phyloP scores from a whole-genome alignment of 2,888 invertebrate genomes.

The Ennomos quercinarius region DNA sequence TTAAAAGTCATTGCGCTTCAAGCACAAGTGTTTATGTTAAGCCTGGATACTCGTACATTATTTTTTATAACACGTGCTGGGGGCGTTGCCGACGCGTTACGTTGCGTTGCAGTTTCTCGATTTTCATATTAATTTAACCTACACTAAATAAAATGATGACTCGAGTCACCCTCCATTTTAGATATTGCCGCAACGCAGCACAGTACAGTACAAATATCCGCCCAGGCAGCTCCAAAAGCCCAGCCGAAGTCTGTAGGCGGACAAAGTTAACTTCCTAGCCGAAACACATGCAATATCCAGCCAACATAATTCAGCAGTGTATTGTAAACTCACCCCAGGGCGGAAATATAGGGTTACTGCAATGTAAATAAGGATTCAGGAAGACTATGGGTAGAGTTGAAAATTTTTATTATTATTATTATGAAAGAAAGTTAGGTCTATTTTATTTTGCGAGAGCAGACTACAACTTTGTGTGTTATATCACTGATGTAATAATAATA shows the following conservation, averaged over 20 bases:
- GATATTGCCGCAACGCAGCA: not conserved
- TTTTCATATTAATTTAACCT: no score
- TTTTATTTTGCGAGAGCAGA: not conserved
- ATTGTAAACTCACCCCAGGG: slow-evolving; percentile 30
- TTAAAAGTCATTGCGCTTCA: no score
- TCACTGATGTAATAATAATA: no score
- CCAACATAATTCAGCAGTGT: slow-evolving; percentile 43
- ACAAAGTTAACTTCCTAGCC: slow-evolving; percentile 36
- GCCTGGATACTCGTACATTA: no score
- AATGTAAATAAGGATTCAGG: slow-evolving; percentile 5
- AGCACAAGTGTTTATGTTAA: no score
- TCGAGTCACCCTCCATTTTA: no score
- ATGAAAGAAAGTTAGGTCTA: not conserved
- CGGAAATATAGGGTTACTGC: slow-evolving; percentile 20
- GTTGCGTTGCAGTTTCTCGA: no score
- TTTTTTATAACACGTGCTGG: no score
- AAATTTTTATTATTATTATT: slow-evolving; percentile 5
- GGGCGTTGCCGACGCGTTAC: no score
- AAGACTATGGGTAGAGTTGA: not conserved
- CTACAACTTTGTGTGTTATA: no score
- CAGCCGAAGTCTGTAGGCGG: slow-evolving; percentile 7
- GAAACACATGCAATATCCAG: slow-evolving; percentile 44
- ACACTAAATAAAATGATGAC: no score
- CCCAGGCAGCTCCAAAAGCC: not conserved
- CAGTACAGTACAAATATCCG: not conserved